Conservation (phyloP, 2,113 vertebrate species). For the Protomyctophum bolini region DNA sequence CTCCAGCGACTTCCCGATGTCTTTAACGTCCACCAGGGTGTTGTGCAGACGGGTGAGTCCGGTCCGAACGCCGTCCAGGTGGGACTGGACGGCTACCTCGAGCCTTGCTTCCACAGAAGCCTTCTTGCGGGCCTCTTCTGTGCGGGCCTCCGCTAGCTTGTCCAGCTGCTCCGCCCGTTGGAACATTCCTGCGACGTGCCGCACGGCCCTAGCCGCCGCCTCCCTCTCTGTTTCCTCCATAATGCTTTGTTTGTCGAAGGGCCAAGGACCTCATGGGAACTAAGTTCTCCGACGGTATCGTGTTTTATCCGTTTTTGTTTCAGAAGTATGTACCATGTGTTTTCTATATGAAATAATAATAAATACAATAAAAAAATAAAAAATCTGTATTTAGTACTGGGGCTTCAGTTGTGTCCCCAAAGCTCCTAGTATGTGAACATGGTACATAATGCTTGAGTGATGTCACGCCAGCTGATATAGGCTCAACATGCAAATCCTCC, state of each 20-base stretch:
- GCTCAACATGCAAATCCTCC: too few species aligned
- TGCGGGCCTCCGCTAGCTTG: conserved; percentile 95
- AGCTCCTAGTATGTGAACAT: too few species aligned
- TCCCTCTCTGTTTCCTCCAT: conserved; percentile 97
- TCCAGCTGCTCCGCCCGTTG: conserved; percentile 97
- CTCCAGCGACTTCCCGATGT: conserved; percentile 90
- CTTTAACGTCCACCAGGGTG: conserved; percentile 90
- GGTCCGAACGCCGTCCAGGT: conserved; percentile 94
- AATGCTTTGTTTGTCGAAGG: background rate
- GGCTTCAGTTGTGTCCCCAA: too few species aligned
- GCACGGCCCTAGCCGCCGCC: conserved; percentile 93
- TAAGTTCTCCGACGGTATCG: too few species aligned
- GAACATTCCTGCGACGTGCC: conserved; percentile 96
- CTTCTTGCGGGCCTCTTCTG: conserved; percentile 95
- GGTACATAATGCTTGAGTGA: too few species aligned
- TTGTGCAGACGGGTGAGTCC: conserved; percentile 95
- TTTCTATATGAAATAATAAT: too few species aligned
- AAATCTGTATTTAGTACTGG: too few species aligned
- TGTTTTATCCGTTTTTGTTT: too few species aligned
- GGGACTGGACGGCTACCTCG: conserved; percentile 98
- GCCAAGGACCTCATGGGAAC: too few species aligned
- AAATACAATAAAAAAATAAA: too few species aligned
- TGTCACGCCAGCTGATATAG: too few species aligned
- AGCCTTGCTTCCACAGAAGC: conserved; percentile 95
- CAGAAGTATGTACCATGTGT: too few species aligned